A percentile compares a stretch with the other conserved stretches of the same genome.
Evolutionary conservation across 2,113 vertebrate genomes (phyloP).

Genomic region (Acrocephalus arundinaceus): DNA sequence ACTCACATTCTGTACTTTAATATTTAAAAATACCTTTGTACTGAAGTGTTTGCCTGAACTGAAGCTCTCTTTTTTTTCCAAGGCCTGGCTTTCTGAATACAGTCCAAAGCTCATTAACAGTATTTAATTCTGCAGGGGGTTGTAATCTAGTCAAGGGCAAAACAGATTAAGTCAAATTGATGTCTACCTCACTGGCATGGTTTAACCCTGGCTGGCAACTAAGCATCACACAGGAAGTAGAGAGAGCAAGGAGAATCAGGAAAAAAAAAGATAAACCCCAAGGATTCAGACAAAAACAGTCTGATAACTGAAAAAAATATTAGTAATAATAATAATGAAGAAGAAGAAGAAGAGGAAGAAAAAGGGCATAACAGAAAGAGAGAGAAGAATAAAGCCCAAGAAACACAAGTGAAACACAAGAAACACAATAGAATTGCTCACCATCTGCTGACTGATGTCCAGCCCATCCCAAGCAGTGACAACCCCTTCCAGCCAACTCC

Average conservation of each 20-base stretch:
- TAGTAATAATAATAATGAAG: no score
- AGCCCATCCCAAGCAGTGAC: neutral
- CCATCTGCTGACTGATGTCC: neutral
- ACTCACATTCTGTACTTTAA: neutral
- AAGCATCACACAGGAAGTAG: neutral
- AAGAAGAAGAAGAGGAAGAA: neutral
- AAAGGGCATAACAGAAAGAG: neutral
- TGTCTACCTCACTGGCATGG: neutral
- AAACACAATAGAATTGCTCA: neutral
- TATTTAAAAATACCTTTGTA: neutral
- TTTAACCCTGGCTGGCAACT: neutral
- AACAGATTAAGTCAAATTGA: neutral
- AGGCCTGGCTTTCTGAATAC: neutral
- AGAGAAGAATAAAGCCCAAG: neutral
- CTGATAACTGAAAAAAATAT: neutral
- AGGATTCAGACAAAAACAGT: neutral
- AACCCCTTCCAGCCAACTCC: fast-evolving
- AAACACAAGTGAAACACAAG: neutral
- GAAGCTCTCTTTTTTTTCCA: neutral
- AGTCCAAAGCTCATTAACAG: neutral
- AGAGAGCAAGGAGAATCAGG: neutral
- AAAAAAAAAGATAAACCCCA: neutral
- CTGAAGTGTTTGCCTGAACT: neutral
- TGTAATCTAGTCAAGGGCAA: neutral
- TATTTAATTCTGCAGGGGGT: neutral